Conservation (phyloP, 2,888 invertebrate species). For the Spicauda simplicius region DNA sequence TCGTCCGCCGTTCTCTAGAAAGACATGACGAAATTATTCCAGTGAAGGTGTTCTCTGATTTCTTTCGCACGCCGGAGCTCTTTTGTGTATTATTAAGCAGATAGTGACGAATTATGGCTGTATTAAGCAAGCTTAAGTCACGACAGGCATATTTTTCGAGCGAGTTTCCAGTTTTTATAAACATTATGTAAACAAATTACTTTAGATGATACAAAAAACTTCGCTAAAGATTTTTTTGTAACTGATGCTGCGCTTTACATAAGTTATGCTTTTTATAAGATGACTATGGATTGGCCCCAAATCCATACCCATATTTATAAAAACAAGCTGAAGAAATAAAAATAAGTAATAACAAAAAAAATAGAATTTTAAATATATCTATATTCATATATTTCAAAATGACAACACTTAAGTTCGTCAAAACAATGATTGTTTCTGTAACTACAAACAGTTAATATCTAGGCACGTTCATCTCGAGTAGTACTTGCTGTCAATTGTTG, state of each 20-base stretch:
- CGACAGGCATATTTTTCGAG: background rate
- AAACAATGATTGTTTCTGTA: background rate
- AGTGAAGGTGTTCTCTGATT: constrained; percentile 18
- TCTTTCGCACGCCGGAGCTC: constrained; percentile 18
- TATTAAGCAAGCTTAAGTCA: constrained; percentile 14
- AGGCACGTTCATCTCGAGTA: constrained; percentile 9
- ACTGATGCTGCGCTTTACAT: too few relatives aligned
- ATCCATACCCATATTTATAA: too few relatives aligned
- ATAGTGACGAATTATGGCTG: constrained; percentile 13
- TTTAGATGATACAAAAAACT: background rate
- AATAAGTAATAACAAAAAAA: too few relatives aligned
- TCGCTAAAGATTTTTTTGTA: too few relatives aligned
- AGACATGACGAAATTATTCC: constrained; percentile 23
- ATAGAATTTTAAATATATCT: too few relatives aligned
- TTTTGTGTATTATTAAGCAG: constrained; percentile 12
- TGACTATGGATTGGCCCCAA: too few relatives aligned
- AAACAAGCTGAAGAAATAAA: too few relatives aligned
- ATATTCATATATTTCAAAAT: too few relatives aligned
- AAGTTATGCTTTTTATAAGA: too few relatives aligned
- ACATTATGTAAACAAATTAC: background rate
- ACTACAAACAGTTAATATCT: background rate
- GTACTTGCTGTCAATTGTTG: constrained; percentile 16
- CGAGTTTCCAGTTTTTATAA: background rate
- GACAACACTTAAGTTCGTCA: background rate
- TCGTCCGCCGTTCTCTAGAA: constrained; percentile 18